These are phyloP conservation scores for Drosophila pallidifrons DNA, from an alignment of 1,140 invertebrate genomes.

Conservation along the genomic window DNA sequence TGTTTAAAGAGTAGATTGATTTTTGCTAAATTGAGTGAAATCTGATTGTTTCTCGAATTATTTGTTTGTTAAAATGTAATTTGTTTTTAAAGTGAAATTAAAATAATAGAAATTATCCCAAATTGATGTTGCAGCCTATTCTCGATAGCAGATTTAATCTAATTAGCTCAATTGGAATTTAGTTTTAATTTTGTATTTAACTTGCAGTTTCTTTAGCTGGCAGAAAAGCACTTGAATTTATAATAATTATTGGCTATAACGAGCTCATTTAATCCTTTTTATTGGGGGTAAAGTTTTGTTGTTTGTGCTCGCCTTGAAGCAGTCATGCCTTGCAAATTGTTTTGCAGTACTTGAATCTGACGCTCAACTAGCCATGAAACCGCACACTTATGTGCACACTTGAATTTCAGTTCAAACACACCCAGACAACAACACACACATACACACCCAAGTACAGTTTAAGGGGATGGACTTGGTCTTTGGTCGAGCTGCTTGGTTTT, in stretches of 20 bases:
- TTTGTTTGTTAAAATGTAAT: no score
- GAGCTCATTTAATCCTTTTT: slow-evolving; percentile 21
- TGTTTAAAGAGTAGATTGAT: no score
- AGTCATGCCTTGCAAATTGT: slow-evolving; percentile 33
- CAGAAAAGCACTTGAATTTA: not conserved
- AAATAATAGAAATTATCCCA: no score
- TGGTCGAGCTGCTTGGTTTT: slow-evolving; percentile 17
- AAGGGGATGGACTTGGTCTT: slow-evolving; percentile 9
- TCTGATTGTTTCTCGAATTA: no score
- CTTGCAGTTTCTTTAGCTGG: not conserved
- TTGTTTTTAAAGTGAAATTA: no score
- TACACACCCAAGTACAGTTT: not conserved
- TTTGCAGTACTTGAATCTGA: slow-evolving; percentile 38
- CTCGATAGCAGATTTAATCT: no score
- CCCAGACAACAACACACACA: slow-evolving; percentile 12
- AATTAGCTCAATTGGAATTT: no score
- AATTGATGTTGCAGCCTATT: no score
- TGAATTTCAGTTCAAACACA: slow-evolving; percentile 30
- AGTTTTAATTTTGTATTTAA: not conserved
- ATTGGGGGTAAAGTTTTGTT: not conserved
- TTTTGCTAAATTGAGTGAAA: no score
- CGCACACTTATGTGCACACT: slow-evolving; percentile 52
- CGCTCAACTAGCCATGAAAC: slow-evolving; percentile 58
- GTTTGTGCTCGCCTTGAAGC: slow-evolving; percentile 13
- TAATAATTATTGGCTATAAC: slow-evolving; percentile 4